phyloP scores from a whole-genome alignment of 2,888 invertebrate species.

The Formica aserva region DNA sequence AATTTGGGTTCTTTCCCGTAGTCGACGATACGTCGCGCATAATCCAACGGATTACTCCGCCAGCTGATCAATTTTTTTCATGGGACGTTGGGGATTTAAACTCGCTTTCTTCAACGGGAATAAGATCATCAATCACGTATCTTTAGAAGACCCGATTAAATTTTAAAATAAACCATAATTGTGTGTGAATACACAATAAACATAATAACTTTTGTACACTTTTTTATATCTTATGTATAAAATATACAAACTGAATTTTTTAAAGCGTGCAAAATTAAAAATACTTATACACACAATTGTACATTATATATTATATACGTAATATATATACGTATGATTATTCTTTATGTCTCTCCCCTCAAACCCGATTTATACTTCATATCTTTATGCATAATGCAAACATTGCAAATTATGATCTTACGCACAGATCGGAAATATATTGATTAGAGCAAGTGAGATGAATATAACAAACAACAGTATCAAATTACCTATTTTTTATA shows the following conservation, averaged over 20 bases:
- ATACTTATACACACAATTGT: background rate
- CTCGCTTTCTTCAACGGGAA: slow-evolving; percentile 11
- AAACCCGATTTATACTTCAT: background rate
- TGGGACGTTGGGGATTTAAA: slow-evolving; percentile 9
- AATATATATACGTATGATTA: too few species aligned
- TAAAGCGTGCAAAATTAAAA: background rate
- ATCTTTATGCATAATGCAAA: background rate
- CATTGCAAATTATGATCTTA: background rate
- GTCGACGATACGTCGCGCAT: slow-evolving; percentile 41
- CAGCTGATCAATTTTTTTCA: slow-evolving; percentile 38
- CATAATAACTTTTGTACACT: background rate
- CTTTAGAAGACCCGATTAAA: slow-evolving; percentile 7
- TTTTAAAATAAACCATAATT: slow-evolving; percentile 10
- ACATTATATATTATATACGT: too few species aligned
- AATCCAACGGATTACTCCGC: slow-evolving; percentile 37
- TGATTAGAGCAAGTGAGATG: background rate
- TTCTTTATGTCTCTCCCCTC: background rate
- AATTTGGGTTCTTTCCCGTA: slow-evolving; percentile 43
- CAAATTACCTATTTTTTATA: slow-evolving; percentile 31
- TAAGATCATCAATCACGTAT: slow-evolving; percentile 41
- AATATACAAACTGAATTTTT: background rate
- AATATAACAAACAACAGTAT: background rate
- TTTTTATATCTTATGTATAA: background rate
- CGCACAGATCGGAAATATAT: background rate
- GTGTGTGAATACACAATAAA: slow-evolving; percentile 1